Evolutionary conservation across 2,113 vertebrate genomes (phyloP).

Genomic region (Sebastes fasciatus): DNA sequence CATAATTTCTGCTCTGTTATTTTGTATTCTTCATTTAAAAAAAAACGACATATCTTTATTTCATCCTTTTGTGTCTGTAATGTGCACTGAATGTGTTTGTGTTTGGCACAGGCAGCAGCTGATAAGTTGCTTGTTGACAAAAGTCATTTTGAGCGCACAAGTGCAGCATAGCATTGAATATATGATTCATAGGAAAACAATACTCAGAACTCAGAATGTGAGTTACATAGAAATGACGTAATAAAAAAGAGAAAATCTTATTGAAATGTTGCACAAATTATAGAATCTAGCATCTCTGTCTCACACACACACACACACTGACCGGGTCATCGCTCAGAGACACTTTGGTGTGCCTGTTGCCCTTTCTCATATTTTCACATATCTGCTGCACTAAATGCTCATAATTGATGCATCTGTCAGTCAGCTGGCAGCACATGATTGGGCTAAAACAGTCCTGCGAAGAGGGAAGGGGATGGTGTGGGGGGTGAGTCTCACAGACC

Average conservation of each 20-base stretch:
- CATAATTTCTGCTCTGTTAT: conserved; percentile 13
- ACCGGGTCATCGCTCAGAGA: conserved; percentile 85
- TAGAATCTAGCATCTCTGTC: neutral
- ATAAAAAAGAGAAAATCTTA: neutral
- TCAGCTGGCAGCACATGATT: conserved; percentile 92
- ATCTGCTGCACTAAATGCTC: conserved; percentile 88
- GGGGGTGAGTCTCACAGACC: conserved; percentile 73
- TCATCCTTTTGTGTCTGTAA: neutral
- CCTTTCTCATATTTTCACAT: conserved; percentile 93
- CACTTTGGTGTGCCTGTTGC: conserved; percentile 85
- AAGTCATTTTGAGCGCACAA: conserved; percentile 4
- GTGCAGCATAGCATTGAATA: neutral
- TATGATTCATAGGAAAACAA: neutral
- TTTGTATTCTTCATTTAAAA: neutral
- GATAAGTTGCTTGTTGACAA: conserved; percentile 16
- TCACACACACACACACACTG: conserved; percentile 57
- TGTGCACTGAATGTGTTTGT: conserved; percentile 12
- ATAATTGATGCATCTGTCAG: conserved; percentile 94
- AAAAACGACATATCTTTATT: neutral
- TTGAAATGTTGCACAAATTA: neutral
- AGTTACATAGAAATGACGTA: neutral
- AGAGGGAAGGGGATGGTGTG: conserved; percentile 25
- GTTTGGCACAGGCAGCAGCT: neutral
- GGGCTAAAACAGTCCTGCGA: conserved; percentile 82
- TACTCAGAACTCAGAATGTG: neutral